Evolutionary conservation across 2,113 vertebrate species (phyloP).

Genomic region (Nansenia antarctica): DNA sequence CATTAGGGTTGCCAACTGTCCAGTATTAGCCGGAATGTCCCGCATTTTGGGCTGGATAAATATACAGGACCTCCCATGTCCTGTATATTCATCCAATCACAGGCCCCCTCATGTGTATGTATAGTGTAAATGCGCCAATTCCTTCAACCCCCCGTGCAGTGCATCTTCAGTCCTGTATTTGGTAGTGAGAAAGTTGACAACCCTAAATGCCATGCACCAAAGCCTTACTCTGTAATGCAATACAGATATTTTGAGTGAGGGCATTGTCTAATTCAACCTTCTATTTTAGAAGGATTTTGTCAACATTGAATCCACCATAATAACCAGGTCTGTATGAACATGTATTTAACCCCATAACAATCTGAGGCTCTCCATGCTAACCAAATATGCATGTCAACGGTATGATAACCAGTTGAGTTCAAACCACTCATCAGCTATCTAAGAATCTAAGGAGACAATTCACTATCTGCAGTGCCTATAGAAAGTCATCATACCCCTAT

Average conservation of each 20-base stretch:
- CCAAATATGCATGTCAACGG: background rate
- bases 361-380: background rate
- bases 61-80: too few relatives aligned
- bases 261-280: conserved; percentile 20
- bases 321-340: conserved; percentile 57
- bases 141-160: too few relatives aligned
- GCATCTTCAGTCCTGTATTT: background rate
- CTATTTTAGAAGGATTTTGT: conserved; percentile 63
- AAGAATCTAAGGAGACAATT: background rate
- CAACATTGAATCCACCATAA: conserved; percentile 51
- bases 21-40: too few relatives aligned
- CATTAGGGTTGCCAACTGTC: background rate
- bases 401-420: background rate
- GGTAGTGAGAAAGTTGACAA: background rate
- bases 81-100: too few relatives aligned
- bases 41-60: too few relatives aligned
- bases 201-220: background rate
- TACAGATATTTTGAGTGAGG: background rate
- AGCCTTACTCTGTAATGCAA: conserved; percentile 14
- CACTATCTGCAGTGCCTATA: too few relatives aligned
- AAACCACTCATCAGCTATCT: background rate
- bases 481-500: background rate
- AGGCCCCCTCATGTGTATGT: too few relatives aligned
- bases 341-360: background rate
- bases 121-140: too few relatives aligned